Evolutionary conservation across 2,888 invertebrate genomes (phyloP).

Genomic region (Cataglyphis albicans): DNA sequence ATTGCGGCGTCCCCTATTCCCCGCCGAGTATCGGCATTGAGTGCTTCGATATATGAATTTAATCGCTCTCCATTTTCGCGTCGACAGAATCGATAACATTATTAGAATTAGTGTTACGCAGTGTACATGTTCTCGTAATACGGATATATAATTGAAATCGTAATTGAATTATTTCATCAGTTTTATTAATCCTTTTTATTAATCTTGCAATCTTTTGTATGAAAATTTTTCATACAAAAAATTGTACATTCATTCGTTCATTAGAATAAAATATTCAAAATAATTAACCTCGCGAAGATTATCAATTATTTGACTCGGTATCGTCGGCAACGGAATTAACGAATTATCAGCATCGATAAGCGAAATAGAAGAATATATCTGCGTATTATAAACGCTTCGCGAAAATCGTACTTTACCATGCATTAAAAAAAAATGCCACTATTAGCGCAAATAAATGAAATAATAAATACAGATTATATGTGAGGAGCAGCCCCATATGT

Average conservation of each 20-base stretch:
- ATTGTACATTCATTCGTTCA: neutral
- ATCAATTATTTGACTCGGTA: conserved; percentile 18
- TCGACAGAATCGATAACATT: conserved; percentile 42
- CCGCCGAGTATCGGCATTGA: conserved; percentile 40
- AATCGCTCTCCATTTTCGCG: conserved; percentile 43
- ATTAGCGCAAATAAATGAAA: conserved; percentile 42
- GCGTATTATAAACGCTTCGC: neutral
- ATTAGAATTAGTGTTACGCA: conserved; percentile 31
- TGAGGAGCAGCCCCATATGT: conserved; percentile 31
- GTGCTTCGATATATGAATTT: conserved; percentile 45
- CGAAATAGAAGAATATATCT: neutral
- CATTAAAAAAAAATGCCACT: neutral
- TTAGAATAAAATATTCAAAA: conserved; percentile 12
- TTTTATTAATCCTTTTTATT: neutral
- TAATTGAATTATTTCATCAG: neutral
- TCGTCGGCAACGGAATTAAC: neutral
- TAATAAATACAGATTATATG: conserved; percentile 52
- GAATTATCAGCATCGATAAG: neutral
- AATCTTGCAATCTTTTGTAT: neutral
- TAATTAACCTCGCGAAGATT: conserved; percentile 1
- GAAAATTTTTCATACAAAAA: neutral
- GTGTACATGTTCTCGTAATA: neutral
- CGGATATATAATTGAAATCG: neutral
- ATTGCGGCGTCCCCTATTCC: conserved; percentile 31
- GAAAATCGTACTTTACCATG: conserved; percentile 21